These are phyloP conservation scores for Aphodius granarius DNA, from an alignment of 2,888 invertebrate genomes.

Conservation along the genomic window DNA sequence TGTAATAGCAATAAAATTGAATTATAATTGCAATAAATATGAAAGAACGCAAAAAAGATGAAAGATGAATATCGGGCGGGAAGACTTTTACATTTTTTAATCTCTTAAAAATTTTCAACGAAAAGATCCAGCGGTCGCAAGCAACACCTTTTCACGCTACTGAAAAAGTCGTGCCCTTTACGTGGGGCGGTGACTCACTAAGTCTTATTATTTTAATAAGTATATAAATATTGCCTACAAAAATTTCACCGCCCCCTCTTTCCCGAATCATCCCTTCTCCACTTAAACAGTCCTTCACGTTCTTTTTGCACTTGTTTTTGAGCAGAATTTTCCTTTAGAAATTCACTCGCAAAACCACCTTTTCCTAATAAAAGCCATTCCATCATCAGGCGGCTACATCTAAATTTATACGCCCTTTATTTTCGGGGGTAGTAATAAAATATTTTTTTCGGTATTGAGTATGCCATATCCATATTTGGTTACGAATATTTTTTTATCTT, in stretches of 20 bases:
- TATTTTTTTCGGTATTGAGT: constrained; percentile 40
- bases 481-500: constrained; percentile 39
- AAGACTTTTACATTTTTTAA: constrained; percentile 47
- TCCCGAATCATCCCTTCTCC: constrained; percentile 29
- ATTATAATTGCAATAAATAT: constrained; percentile 24
- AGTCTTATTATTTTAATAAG: constrained; percentile 1
- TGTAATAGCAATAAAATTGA: constrained; percentile 30
- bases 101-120: constrained; percentile 35
- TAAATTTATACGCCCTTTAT: constrained; percentile 51
- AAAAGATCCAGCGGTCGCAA: background rate
- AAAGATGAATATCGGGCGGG: constrained; percentile 49
- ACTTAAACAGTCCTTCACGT: constrained; percentile 8
- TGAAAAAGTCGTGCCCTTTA: constrained; percentile 49
- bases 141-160: background rate
- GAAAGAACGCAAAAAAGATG: constrained; percentile 6
- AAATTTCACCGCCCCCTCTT: constrained; percentile 28
- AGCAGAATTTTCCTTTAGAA: constrained; percentile 22
- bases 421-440: constrained; percentile 33
- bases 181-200: background rate
- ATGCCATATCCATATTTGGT: constrained; percentile 23
- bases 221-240: constrained; percentile 7
- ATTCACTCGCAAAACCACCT: background rate
- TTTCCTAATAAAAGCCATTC: constrained; percentile 33
- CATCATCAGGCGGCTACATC: constrained; percentile 43
- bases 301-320: constrained; percentile 21